Base-by-base conservation (phyloP, 2,888 invertebrate species). In the Tachina fera region DNA sequence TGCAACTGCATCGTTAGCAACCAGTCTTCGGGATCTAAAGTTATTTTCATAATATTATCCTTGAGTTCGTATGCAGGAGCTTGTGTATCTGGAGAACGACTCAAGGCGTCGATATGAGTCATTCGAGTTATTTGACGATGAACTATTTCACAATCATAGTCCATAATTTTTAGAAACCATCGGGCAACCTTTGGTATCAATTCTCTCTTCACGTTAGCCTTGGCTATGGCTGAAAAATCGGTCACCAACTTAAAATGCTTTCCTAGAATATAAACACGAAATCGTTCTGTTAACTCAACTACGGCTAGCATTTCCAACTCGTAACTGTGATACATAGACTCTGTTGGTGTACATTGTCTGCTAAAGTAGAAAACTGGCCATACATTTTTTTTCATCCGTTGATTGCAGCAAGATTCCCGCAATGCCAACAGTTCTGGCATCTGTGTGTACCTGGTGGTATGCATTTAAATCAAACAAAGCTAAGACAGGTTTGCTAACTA, bases 1-100 rank as follows among this genome's bases (percentile, higher is more conserved):
- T 83, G 78, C 16, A 80, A 58, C 79, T 83, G 88, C 88, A 41
- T 88, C 68, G 79, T 89, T 80, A 60, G 56, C 13, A 86, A 14
- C 81, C 87, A 88, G 41, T 88, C 87, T 9, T 70, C 84, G 0
- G 19, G 58, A 14, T 43, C 49, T 1, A 53, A 31, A 1, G 41
- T 39, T 6, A 88, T 56, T 10, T 78, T 68, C 56, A 77, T 49
- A 10, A 60, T 39, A 10, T 39, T 19, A 13, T 43, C 56, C 0
- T 19, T n/a, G 47, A 45, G 19, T 2, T 31, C 19, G 19, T 47
- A 22, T 41, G 53, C 61, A 1, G 19, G 16, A 9, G 78, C 31
- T 31, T 61, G 47, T 47, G 8, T 41, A n/a, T 47, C 61, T 8
- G 85, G 81, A 1, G 81, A 68, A 63, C 84, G 31, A 49, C 83